These are phyloP conservation scores for Dinomys branickii DNA, from an alignment of 2,113 vertebrate species.

Conservation along the genomic window DNA sequence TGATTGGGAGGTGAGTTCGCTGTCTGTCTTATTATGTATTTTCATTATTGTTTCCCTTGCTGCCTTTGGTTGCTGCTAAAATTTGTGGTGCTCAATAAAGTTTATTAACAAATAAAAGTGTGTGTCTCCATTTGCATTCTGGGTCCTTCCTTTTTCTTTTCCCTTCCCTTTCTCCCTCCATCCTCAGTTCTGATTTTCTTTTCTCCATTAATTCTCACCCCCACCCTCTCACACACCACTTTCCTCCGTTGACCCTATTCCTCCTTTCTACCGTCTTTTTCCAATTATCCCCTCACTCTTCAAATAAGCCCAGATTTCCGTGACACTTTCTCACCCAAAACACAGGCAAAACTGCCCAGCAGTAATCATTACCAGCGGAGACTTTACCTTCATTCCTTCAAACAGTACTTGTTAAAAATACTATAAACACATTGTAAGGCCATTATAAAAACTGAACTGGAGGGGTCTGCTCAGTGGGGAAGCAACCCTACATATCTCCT, in stretches of 20 bases:
- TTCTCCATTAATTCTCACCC: not conserved
- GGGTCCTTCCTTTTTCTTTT: not conserved
- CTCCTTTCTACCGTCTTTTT: slow-evolving; percentile 57
- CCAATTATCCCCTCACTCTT: slow-evolving; percentile 65
- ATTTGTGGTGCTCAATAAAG: not conserved
- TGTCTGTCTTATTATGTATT: not conserved
- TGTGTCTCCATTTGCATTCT: not conserved
- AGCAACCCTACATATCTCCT: slow-evolving; percentile 81
- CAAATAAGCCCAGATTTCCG: slow-evolving; percentile 62
- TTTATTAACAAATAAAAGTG: not conserved
- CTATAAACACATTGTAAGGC: slow-evolving; percentile 87
- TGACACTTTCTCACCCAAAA: slow-evolving; percentile 76
- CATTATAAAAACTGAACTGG: slow-evolving; percentile 86
- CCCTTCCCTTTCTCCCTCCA: not conserved
- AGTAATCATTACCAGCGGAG: slow-evolving; percentile 72
- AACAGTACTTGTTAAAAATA: slow-evolving; percentile 85
- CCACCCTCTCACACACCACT: not conserved
- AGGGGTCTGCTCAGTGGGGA: slow-evolving; percentile 74
- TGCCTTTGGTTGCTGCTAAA: not conserved
- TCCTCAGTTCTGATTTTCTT: not conserved
- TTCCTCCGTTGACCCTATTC: slow-evolving; percentile 21
- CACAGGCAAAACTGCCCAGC: not conserved
- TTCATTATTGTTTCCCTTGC: slow-evolving; percentile 19
- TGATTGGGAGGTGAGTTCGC: slow-evolving; percentile 94
- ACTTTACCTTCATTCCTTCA: slow-evolving; percentile 72